A percentile compares a stretch with the other conserved stretches of the same genome.
phyloP scores from a whole-genome alignment of 1,140 invertebrate genomes.

The Aporrectodea caliginosa region DNA sequence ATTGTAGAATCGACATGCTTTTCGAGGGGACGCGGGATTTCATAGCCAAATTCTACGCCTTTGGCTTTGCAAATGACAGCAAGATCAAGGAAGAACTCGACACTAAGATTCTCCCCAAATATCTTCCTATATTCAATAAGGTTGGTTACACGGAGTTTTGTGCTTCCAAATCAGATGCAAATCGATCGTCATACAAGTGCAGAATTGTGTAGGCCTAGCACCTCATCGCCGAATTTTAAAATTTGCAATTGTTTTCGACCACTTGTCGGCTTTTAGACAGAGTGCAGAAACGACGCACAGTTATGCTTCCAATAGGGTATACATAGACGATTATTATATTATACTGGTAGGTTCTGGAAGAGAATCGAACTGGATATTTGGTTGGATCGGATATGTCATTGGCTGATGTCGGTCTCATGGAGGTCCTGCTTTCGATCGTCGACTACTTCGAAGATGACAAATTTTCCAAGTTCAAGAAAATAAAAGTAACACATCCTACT shows the following conservation, averaged over 20 bases:
- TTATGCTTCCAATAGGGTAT: no score
- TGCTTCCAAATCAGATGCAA: no score
- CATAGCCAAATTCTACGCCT: background rate
- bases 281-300: no score
- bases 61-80: background rate
- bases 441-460: background rate
- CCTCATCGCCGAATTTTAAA: no score
- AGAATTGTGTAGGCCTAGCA: no score
- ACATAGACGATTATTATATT: background rate
- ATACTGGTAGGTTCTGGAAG: background rate
- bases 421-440: background rate
- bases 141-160: no score
- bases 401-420: constrained; percentile 15
- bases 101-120: background rate
- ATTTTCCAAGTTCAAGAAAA: background rate
- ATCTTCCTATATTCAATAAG: constrained; percentile 11
- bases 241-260: no score
- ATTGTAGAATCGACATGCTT: constrained; percentile 8
- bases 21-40: constrained; percentile 21
- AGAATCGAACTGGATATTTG: constrained; percentile 20
- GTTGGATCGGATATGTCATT: constrained; percentile 3
- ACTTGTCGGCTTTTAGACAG: no score
- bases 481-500: no score
- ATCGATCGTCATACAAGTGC: no score
- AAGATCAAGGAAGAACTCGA: background rate